Conservation (phyloP, 2,888 invertebrate genomes). For the Nomada goodeniana region DNA sequence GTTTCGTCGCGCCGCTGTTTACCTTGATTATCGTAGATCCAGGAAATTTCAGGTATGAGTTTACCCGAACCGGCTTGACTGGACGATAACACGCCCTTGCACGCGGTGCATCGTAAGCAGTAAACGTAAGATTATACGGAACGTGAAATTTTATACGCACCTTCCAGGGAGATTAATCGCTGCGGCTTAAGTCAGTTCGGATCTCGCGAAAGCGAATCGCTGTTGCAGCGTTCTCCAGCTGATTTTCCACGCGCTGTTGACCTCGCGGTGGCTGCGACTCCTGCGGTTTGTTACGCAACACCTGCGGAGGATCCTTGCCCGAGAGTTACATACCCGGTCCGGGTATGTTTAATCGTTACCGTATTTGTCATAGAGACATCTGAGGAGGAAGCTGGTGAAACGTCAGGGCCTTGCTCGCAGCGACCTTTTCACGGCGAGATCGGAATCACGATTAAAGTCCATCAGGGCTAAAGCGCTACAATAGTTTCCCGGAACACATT, state of each 20-base stretch:
- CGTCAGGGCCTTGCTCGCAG: conserved; percentile 6
- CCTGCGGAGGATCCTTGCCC: not conserved
- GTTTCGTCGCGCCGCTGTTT: conserved; percentile 69
- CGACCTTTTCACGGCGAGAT: conserved; percentile 45
- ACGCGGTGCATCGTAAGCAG: conserved; percentile 11
- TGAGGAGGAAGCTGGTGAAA: conserved; percentile 43
- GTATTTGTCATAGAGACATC: conserved; percentile 49
- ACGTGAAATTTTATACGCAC: conserved; percentile 44
- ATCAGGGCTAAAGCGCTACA: not conserved
- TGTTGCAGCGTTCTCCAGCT: conserved; percentile 1
- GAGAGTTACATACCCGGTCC: conserved; percentile 50
- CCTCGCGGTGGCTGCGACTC: not conserved
- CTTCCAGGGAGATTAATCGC: conserved; percentile 43
- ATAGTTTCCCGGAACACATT: conserved; percentile 28
- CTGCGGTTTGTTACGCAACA: not conserved
- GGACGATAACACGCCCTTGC: conserved; percentile 52
- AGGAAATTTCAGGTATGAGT: conserved; percentile 56
- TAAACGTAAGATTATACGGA: conserved; percentile 20
- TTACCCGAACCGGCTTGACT: conserved; percentile 50
- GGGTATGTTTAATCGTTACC: conserved; percentile 61
- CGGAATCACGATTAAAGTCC: conserved; percentile 32
- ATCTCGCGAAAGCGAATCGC: conserved; percentile 41
- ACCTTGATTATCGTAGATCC: conserved; percentile 67
- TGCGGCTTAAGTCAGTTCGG: not conserved
- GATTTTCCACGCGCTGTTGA: conserved; percentile 50